Conservation (phyloP, 2,797 vertebrate genomes). For the Liparis tanakae region DNA sequence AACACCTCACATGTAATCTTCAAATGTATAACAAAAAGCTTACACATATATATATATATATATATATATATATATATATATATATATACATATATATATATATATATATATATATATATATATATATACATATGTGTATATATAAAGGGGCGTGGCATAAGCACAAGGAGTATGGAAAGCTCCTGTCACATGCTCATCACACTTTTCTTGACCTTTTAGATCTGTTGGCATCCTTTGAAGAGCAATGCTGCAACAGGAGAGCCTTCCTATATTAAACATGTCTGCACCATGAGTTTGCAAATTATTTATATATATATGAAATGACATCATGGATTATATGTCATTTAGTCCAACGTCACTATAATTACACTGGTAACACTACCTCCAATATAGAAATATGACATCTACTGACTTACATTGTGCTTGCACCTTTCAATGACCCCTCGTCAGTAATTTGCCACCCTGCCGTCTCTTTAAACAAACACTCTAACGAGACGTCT, state of each 20-base stretch:
- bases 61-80: constrained; percentile 11
- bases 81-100: constrained; percentile 10
- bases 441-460: constrained; percentile 30
- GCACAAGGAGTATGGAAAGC: background rate
- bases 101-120: constrained; percentile 15
- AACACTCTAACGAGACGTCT: constrained; percentile 23
- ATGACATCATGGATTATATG: background rate
- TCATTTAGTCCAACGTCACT: constrained; percentile 1
- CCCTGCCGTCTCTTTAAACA: constrained; percentile 17
- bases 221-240: constrained; percentile 35
- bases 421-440: constrained; percentile 19
- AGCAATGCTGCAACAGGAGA: background rate
- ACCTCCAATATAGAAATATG: constrained; percentile 3
- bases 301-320: constrained; percentile 2
- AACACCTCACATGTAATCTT: background rate
- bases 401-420: constrained; percentile 3
- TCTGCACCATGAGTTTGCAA: constrained; percentile 5
- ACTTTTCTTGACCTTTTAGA: constrained; percentile 54
- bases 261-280: background rate
- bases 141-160: constrained; percentile 4
- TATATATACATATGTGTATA: constrained; percentile 10
- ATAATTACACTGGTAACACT: constrained; percentile 9
- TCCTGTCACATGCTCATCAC: constrained; percentile 62
- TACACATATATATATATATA: constrained; percentile 16
- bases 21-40: constrained; percentile 1